Evolutionary conservation across 2,113 vertebrate species (phyloP), one percentile per base, ranked within the genome.

Genomic region (Ceyx margarethae): DNA sequence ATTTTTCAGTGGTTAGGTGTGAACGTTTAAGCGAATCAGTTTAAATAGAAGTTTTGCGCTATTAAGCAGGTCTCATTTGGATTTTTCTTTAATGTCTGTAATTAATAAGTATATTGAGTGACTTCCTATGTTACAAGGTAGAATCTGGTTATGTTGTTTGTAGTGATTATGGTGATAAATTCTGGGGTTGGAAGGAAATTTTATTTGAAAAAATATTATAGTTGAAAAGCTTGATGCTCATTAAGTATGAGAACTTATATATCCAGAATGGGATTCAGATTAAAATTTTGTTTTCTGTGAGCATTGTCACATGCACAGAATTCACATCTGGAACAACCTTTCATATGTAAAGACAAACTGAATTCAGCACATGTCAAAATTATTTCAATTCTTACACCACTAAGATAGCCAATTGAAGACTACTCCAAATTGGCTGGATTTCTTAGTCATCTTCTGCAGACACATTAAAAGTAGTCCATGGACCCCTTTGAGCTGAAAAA

Each of bases 41-140:
- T 82, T 40, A 40, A 60, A 77, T 88, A 57, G 35, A 19, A 71
- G 9, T 10, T 4, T 71, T 54, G 46, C 67, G 65, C 51, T 51
- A 60, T 22, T 0, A 1, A 33, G 33, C 12, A 2, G 57, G 18
- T 74, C 62, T 21, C 1, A 0, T 46, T 89, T 53, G n/a, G 5
- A 2, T 45, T 80, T 91, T 87, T 15, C 21, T 89, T 9, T 69
- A 21, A 46, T 37, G 29, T 29, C 53, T 79, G 45, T 42, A 45
- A 5, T 28, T 61, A 76, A 11, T 50, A 68, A 42, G 5, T 65
- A 10, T 61, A 45, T 66, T 65, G n/a, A 40, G 40, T 73, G 13
- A 17, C 33, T 69, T 81, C 13, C 6, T 58, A 0, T 74, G 35
- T 56, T 69, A 46, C 54, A 83, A 74, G 26, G 25, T 74, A 78